Evolutionary conservation across 2,888 invertebrate species (phyloP), one percentile per base, ranked within the genome.

Genomic region (Abrostola triplasia): DNA sequence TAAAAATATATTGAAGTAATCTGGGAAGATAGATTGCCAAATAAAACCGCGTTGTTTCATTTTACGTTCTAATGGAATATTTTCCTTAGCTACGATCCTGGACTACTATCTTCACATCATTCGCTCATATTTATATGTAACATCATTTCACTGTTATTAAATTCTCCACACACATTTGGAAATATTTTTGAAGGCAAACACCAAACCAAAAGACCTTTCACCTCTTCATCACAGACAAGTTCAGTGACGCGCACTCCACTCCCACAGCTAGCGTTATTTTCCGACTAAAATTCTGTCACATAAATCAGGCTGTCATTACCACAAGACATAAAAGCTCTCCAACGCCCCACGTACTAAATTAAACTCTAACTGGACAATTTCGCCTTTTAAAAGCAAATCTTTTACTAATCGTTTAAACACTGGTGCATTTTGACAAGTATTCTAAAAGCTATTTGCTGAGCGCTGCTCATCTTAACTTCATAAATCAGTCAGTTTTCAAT

Each of bases 401-500:
- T 56, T 54, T 11, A 12, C 36, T 58, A 56, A 62, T 66, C 37
- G 42, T 10, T 11, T 5, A 36, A 57, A 40, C 36, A n/a, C 48
- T 13, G 12, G 11, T 40, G 10, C 52, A 41, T 50, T 76, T 64
- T 68, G 74, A 80, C 64, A 77, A 70, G 71, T 67, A 59, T 79
- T 81, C 77, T 75, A 81, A 65, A 57, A 69, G 51, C 62, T 40
- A 53, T 76, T 76, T 67, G 59, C 56, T 64, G 66, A 49, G 54
- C 54, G 59, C 59, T 70, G 62, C 77, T 73, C 67, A 65, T 59
- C 67, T 73, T 67, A 71, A 71, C 64, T 70, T 72, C 63, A 70
- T 80, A 78, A 81, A 80, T 83, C 79, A 73, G 74, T 76, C 77
- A 76, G 59, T 69, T 70, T 79, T 79, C 79, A 84, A 83, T 83